A percentile compares a stretch with the other conserved stretches of the same genome.
Evolutionary conservation across 2,797 vertebrate species (phyloP).

Genomic region (Melanotaenia trifasciata): DNA sequence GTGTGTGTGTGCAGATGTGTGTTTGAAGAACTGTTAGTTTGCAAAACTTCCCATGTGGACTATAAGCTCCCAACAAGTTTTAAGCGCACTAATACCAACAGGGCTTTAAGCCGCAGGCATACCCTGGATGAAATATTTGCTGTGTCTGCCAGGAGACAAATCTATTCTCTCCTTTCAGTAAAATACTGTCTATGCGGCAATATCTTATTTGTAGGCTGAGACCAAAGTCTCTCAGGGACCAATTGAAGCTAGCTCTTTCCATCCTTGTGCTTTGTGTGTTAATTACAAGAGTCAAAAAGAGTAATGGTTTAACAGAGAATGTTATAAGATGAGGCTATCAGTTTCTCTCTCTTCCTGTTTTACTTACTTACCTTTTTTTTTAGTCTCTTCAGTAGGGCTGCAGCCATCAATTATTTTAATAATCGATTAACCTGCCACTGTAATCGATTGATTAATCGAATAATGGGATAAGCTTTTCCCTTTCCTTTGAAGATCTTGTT

Average conservation of each 20-base stretch:
- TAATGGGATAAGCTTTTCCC: too few relatives aligned
- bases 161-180: constrained; percentile 78
- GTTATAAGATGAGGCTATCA: constrained; percentile 72
- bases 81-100: constrained; percentile 73
- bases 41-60: constrained; percentile 70
- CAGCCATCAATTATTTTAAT: too few relatives aligned
- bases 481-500: too few relatives aligned
- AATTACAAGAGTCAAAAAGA: constrained; percentile 82
- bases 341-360: constrained; percentile 36
- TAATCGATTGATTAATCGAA: too few relatives aligned
- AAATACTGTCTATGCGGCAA: constrained; percentile 82
- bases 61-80: constrained; percentile 75
- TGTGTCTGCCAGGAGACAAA: constrained; percentile 81
- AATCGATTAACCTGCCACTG: too few relatives aligned
- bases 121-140: constrained; percentile 80
- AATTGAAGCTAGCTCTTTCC: constrained; percentile 76
- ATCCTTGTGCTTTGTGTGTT: constrained; percentile 79
- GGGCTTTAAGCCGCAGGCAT: constrained; percentile 70
- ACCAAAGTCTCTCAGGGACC: constrained; percentile 80
- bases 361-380: constrained; percentile 12
- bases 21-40: constrained; percentile 68
- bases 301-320: constrained; percentile 78
- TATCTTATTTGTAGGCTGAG: constrained; percentile 80
- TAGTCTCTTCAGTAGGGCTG: constrained; percentile 20
- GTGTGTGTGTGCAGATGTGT: constrained; percentile 19